phyloP scores from a whole-genome alignment of 2,113 vertebrate genomes.

The Poeciliopsis retropinna region DNA sequence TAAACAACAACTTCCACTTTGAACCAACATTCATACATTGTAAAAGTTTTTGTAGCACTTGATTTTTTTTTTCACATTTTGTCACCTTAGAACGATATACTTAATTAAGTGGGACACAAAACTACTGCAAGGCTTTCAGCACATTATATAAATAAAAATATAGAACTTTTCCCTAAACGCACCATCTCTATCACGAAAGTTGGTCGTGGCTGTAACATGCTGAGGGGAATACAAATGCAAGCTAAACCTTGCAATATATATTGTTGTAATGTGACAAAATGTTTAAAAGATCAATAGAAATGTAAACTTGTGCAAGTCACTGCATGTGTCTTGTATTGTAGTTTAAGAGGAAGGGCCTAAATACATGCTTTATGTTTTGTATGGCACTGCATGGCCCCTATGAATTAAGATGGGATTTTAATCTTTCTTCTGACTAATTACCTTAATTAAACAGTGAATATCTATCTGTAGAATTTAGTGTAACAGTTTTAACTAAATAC shows the following conservation, averaged over 20 bases:
- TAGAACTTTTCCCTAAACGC: not conserved
- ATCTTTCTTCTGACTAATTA: constrained; percentile 40
- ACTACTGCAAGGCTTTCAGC: no score
- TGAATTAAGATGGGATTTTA: constrained; percentile 19
- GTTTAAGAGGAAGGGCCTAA: constrained; percentile 9
- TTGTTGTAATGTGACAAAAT: not conserved
- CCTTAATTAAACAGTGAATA: constrained; percentile 15
- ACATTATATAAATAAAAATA: no score
- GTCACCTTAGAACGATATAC: not conserved
- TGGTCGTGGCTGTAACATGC: not conserved
- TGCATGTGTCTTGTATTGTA: constrained; percentile 11
- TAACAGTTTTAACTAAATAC: not conserved
- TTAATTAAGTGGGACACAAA: no score
- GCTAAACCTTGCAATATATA: not conserved
- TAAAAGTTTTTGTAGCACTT: not conserved
- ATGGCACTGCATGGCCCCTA: constrained; percentile 60
- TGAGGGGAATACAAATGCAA: not conserved
- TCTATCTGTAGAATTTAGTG: constrained; percentile 2
- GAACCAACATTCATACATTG: not conserved
- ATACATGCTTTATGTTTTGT: constrained; percentile 47
- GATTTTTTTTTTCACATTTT: not conserved
- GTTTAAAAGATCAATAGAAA: not conserved
- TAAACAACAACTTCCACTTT: not conserved
- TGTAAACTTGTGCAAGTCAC: not conserved
- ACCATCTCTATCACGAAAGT: not conserved